Evolutionary conservation across 1,140 invertebrate genomes (phyloP).

Genomic region (Atopsyche davidsoni): DNA sequence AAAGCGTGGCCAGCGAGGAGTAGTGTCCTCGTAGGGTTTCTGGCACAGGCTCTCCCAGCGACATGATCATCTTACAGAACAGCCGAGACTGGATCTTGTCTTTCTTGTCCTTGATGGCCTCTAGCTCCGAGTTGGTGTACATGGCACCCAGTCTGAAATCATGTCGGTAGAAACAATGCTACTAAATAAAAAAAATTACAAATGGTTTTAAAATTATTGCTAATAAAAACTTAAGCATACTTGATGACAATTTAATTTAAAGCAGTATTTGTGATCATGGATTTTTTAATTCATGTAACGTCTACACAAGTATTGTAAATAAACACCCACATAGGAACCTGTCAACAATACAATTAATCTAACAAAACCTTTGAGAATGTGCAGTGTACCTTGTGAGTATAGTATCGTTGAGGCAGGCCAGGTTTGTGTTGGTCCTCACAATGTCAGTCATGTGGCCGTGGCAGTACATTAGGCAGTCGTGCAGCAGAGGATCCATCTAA

Average conservation of each 20-base stretch:
- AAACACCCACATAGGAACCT: too few relatives aligned
- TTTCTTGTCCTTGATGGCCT: conserved; percentile 69
- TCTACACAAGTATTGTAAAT: too few relatives aligned
- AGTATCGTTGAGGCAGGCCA: conserved; percentile 76
- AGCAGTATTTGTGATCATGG: too few relatives aligned
- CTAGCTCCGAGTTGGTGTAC: conserved; percentile 74
- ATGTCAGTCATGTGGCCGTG: conserved; percentile 75
- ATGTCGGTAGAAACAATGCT: too few relatives aligned
- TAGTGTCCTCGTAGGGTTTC: conserved; percentile 71
- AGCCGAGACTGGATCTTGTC: conserved; percentile 78
- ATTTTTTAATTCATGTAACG: too few relatives aligned
- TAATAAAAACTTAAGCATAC: too few relatives aligned
- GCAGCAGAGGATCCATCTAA: conserved; percentile 80
- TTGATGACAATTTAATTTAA: too few relatives aligned
- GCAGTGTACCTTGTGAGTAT: conserved; percentile 58
- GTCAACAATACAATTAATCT: too few relatives aligned
- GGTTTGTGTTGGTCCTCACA: conserved; percentile 67
- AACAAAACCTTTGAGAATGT: conserved; percentile 9
- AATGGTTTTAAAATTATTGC: too few relatives aligned
- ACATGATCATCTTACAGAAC: conserved; percentile 75
- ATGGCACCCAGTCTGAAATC: conserved; percentile 62
- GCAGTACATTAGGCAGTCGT: conserved; percentile 75
- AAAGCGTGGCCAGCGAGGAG: conserved; percentile 67
- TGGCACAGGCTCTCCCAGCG: conserved; percentile 62
- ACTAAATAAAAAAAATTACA: too few relatives aligned